A percentile compares a stretch with the other conserved stretches of the same genome.
Conservation (phyloP, 2,113 vertebrate species). For the Pygoscelis adeliae region DNA sequence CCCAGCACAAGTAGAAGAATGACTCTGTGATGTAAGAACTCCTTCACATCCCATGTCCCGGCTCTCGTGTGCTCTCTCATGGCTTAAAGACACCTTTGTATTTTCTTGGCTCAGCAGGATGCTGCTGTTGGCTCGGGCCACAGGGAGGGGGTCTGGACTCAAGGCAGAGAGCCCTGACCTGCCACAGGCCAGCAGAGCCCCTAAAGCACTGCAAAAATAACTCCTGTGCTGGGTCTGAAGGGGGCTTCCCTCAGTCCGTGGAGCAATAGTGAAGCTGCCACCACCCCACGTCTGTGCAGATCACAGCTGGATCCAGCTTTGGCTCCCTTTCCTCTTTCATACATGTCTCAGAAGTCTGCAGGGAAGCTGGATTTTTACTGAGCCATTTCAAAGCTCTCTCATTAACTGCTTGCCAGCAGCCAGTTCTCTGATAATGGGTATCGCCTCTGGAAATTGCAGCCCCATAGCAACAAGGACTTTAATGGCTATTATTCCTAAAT, state of each 20-base stretch:
- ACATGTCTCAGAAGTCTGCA: background rate
- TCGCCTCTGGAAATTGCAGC: conserved; percentile 45
- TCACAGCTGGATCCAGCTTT: background rate
- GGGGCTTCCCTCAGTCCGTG: background rate
- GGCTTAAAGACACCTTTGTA: background rate
- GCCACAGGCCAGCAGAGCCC: background rate
- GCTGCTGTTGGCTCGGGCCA: background rate
- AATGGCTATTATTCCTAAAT: conserved; percentile 34
- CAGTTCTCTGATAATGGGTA: conserved; percentile 10
- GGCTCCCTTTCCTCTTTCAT: background rate
- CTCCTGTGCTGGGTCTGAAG: background rate
- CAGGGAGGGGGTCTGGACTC: no score
- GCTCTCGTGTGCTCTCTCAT: background rate
- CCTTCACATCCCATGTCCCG: fast-evolving
- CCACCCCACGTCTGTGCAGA: background rate
- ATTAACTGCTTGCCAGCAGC: conserved; percentile 53
- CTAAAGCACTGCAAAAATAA: background rate
- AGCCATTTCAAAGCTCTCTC: background rate
- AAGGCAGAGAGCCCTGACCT: background rate
- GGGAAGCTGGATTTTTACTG: conserved; percentile 11
- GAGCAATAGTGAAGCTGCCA: fast-evolving
- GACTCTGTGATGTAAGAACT: background rate
- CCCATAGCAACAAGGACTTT: conserved; percentile 65
- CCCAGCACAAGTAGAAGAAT: background rate
- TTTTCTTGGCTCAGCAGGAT: background rate